Conservation (phyloP, 2,113 vertebrate species). For the Apus apus region DNA sequence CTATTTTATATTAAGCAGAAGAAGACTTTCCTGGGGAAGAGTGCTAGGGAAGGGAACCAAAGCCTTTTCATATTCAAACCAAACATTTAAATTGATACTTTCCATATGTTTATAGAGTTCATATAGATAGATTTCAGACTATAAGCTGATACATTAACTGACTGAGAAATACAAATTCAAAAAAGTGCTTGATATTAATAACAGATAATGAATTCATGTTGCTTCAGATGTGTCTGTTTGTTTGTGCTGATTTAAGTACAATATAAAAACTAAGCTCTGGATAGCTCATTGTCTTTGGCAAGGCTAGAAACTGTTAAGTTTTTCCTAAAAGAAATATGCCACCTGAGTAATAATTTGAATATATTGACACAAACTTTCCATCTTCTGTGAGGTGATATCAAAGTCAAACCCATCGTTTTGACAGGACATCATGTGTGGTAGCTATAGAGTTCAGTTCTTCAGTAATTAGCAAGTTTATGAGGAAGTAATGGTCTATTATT, state of each 20-base stretch:
- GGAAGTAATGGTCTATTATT: constrained; percentile 51
- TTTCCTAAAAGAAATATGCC: background rate
- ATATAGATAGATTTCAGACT: background rate
- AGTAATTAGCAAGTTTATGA: constrained; percentile 66
- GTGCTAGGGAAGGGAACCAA: background rate
- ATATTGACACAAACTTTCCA: background rate
- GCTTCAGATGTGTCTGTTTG: background rate
- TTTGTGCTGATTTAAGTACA: background rate
- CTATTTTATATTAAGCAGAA: background rate
- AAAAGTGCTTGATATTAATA: background rate
- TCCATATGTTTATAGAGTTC: background rate
- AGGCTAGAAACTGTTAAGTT: background rate
- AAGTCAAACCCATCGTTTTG: constrained; percentile 36
- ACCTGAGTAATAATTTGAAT: background rate
- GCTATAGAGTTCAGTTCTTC: constrained; percentile 19
- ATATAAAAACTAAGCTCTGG: background rate
- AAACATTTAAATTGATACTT: background rate
- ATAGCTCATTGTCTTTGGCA: background rate
- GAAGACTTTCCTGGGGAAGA: background rate
- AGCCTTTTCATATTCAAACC: background rate
- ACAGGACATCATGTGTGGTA: constrained; percentile 12
- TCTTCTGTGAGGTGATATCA: constrained; percentile 6
- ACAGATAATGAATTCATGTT: background rate
- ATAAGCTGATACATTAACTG: background rate
- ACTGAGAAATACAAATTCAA: background rate